A percentile compares a stretch with the other conserved stretches of the same genome.
These are phyloP conservation scores for Sarcophaga variegata DNA, from an alignment of 2,888 invertebrate genomes.

Conservation along the genomic window DNA sequence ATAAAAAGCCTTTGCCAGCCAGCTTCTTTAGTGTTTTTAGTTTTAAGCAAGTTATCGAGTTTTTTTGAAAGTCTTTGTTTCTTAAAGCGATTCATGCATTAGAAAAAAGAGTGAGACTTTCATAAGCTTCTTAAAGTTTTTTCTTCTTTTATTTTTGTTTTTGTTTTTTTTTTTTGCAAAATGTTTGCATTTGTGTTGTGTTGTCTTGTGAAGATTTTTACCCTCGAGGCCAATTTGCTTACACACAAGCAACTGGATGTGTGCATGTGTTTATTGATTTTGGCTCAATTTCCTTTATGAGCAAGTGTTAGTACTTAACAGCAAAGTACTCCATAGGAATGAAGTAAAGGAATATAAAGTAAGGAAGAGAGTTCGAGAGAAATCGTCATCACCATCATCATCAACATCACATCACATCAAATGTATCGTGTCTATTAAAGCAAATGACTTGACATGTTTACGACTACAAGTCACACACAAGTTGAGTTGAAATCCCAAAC, in stretches of 20 bases:
- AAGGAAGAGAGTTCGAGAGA: neutral
- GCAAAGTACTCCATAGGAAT: neutral
- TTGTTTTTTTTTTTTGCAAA: neutral
- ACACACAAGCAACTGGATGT: neutral
- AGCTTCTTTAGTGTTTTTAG: neutral
- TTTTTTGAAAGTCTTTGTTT: neutral
- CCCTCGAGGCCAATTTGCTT: conserved; percentile 37
- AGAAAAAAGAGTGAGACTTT: neutral
- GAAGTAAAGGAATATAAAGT: neutral
- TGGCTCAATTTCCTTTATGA: conserved; percentile 39
- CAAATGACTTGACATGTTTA: conserved; percentile 56
- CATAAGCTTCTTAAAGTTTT: conserved; percentile 44
- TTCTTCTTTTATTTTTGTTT: neutral
- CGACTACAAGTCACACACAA: conserved; percentile 18
- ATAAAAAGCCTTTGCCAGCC: too few species aligned
- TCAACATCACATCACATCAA: conserved; percentile 30
- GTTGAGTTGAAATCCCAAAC: conserved; percentile 44
- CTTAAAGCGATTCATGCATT: neutral
- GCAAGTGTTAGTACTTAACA: neutral
- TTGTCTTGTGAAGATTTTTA: neutral
- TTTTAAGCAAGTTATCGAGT: neutral
- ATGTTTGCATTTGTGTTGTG: conserved; percentile 9
- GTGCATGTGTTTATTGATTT: conserved; percentile 37
- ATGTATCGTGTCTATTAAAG: conserved; percentile 44
- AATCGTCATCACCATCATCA: neutral